Conservation (phyloP, 2,113 vertebrate genomes). For the Upupa epops region DNA sequence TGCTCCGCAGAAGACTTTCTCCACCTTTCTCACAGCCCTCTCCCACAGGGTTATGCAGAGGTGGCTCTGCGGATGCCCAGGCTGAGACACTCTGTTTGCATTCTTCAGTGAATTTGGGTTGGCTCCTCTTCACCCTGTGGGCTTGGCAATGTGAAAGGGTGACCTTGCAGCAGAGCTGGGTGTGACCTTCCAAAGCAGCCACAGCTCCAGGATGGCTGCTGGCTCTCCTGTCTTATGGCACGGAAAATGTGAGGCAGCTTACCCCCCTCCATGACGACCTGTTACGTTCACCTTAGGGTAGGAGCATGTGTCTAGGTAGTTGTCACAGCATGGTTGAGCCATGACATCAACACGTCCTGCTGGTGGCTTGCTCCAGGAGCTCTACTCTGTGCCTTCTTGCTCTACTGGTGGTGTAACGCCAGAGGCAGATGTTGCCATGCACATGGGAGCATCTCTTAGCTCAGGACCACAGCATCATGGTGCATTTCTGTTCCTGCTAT, state of each 20-base stretch:
- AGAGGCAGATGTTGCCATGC: neutral
- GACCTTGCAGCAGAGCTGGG: constrained; percentile 51
- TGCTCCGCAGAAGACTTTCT: neutral
- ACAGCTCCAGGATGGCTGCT: neutral
- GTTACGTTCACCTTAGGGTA: neutral
- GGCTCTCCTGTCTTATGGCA: neutral
- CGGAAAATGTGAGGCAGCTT: constrained; percentile 51
- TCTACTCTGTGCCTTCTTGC: neutral
- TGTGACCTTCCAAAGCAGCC: constrained; percentile 48
- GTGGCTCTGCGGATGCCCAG: neutral
- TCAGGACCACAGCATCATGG: neutral
- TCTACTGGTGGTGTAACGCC: neutral
- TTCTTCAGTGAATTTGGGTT: constrained; percentile 31
- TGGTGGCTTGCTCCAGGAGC: neutral
- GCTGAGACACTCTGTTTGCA: constrained; percentile 41
- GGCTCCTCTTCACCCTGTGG: neutral
- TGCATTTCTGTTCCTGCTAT: neutral
- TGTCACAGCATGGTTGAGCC: neutral
- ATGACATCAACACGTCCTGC: neutral
- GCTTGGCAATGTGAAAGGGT: neutral
- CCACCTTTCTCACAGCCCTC: neutral
- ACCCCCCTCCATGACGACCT: neutral
- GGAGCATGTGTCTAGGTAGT: neutral
- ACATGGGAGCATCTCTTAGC: neutral
- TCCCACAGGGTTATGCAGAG: neutral